Evolutionary conservation across 2,888 invertebrate genomes (phyloP).

Genomic region (Phortica okadai): DNA sequence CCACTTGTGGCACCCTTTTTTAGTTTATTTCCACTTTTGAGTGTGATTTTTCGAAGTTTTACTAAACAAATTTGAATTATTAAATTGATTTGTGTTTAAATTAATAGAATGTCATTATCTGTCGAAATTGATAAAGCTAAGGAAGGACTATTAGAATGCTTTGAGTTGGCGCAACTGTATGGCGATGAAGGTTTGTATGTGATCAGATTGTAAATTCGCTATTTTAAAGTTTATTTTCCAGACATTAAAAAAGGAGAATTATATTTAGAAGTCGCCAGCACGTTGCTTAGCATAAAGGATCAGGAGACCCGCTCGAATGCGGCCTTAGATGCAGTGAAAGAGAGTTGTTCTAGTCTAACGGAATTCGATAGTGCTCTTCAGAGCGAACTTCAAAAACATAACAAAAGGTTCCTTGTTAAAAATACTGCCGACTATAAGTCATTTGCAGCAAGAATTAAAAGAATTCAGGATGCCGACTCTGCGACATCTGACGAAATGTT

Average conservation of each 20-base stretch:
- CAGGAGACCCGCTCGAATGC: background rate
- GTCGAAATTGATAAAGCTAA: background rate
- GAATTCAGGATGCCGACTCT: background rate
- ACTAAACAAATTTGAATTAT: too few species aligned
- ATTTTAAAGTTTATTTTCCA: background rate
- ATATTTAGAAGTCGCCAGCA: background rate
- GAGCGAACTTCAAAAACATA: background rate
- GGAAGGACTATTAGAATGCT: background rate
- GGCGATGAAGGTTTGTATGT: background rate
- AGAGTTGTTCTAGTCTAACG: background rate
- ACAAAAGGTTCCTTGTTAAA: background rate
- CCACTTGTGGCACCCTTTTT: too few species aligned
- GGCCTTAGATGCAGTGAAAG: background rate
- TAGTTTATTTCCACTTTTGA: too few species aligned
- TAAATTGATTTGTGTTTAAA: too few species aligned
- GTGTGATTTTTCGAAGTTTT: too few species aligned
- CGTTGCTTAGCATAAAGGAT: background rate
- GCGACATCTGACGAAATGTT: background rate
- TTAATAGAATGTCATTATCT: background rate
- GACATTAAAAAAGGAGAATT: background rate
- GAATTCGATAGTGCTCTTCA: background rate
- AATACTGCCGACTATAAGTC: conserved; percentile 7
- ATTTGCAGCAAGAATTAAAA: background rate
- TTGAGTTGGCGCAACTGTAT: background rate
- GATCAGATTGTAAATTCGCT: background rate